Base-by-base conservation (phyloP, 37 sponge, comb jelly and placozoan species). In the Oscarella lobularis region DNA sequence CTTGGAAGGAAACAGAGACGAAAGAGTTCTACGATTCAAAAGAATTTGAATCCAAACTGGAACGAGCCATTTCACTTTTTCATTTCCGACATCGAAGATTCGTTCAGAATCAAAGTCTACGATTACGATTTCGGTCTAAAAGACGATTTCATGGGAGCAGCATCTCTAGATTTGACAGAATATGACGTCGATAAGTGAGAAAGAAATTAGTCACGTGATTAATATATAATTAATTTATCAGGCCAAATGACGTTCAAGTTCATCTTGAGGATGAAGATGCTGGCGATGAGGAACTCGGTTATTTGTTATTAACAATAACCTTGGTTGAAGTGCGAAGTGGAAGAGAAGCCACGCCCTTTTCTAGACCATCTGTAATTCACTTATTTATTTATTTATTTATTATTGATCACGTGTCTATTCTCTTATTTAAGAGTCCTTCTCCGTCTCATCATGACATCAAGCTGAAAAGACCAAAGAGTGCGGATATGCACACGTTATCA, bases 1-100 rank as follows among this genome's bases (percentile, higher is more conserved):
- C 54, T 79, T 38, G 80, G 74, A 4, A 55, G 39, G 2, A 76
- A 83, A 66, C 78, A 81, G 76, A 73, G 81, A 40, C 66, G 74
- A 31, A 85, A 79, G 31, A 30, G 67, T 0, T 65, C 80, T 30
- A 78, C 85, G 39, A 67, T 83, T 41, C 81, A 36, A 1, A 76
- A 85, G 69, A 84, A 86, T 73, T 84, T 95, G 37, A 88, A 88
- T 48, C 96, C 96, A 35, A 74, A 73, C 32, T 95, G 96, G 96
- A 85, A 86, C 39, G 96, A 95, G 77, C 33, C 67, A 31, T 88
- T 92, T 77, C 66, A 69, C 29, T 84, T 91, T 36, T 68, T 41
- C 55, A 74, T 79, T 2, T 73, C 33, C 1, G 35, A 41, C 36
- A 66, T 88, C 35, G 27, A 38, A 34, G 38, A 41, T 0, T 81